phyloP scores from a whole-genome alignment of 2,888 invertebrate species.

The Drosophila mimetica region DNA sequence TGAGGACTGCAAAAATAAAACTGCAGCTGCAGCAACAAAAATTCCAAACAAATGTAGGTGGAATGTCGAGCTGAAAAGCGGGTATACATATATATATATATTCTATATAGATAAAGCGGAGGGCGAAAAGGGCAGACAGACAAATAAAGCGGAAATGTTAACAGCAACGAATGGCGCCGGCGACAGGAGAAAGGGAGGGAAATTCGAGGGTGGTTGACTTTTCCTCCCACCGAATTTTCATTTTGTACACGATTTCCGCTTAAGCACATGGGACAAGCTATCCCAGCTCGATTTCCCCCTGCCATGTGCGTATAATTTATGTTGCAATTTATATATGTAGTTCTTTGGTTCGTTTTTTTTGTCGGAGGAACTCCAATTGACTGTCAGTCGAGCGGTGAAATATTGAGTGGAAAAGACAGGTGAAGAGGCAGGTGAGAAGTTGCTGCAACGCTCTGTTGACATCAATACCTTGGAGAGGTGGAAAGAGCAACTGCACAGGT shows the following conservation, averaged over 20 bases:
- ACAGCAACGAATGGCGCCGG: constrained; percentile 76
- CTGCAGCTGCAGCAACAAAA: constrained; percentile 46
- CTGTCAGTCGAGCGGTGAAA: constrained; percentile 44
- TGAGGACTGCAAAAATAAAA: constrained; percentile 43
- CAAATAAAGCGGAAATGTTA: constrained; percentile 77
- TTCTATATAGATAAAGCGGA: constrained; percentile 38
- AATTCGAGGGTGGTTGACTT: neutral
- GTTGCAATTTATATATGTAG: constrained; percentile 62
- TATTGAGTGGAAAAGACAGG: constrained; percentile 8
- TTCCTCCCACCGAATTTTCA: constrained; percentile 30
- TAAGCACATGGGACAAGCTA: constrained; percentile 52
- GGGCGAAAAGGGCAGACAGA: constrained; percentile 47
- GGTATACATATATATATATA: constrained; percentile 40
- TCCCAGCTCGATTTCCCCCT: constrained; percentile 17
- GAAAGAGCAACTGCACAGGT: constrained; percentile 47
- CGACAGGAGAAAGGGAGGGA: constrained; percentile 1
- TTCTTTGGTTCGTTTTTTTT: constrained; percentile 25
- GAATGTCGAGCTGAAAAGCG: constrained; percentile 40
- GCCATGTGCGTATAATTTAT: constrained; percentile 63
- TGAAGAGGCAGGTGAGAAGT: constrained; percentile 26
- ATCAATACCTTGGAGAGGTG: constrained; percentile 64
- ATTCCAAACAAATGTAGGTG: constrained; percentile 39
- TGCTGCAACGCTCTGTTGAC: constrained; percentile 56
- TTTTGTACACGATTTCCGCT: constrained; percentile 71
- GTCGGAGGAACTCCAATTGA: constrained; percentile 62